Conservation (phyloP, 1,140 invertebrate species). For the Eueides isabella region DNA sequence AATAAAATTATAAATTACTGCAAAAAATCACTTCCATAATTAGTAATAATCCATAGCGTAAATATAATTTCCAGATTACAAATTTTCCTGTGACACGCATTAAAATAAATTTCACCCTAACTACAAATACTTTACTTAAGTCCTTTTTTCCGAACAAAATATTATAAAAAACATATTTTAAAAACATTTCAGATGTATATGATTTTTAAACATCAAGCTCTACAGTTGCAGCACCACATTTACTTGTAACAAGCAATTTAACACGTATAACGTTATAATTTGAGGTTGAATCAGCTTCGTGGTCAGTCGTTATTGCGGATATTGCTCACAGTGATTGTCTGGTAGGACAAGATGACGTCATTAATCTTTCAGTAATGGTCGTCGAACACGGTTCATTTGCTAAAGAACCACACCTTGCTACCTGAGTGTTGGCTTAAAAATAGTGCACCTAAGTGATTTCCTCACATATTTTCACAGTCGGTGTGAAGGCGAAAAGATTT, state of each 20-base stretch:
- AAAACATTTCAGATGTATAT: too few relatives aligned
- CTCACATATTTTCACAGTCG: slow-evolving; percentile 18
- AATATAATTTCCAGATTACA: neutral
- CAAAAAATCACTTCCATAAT: too few relatives aligned
- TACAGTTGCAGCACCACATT: neutral
- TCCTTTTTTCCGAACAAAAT: too few relatives aligned
- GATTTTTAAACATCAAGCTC: neutral
- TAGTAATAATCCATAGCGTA: neutral
- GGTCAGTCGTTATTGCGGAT: slow-evolving; percentile 35
- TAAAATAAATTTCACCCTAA: too few relatives aligned
- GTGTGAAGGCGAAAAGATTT: slow-evolving; percentile 4
- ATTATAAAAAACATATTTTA: too few relatives aligned
- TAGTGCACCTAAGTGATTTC: slow-evolving; percentile 16
- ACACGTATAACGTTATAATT: slow-evolving; percentile 16
- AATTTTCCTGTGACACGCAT: neutral
- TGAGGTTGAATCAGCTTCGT: slow-evolving; percentile 17
- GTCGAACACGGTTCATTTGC: slow-evolving; percentile 64
- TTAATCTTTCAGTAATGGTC: slow-evolving; percentile 55
- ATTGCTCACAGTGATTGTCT: slow-evolving; percentile 47
- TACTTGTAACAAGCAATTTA: slow-evolving; percentile 17
- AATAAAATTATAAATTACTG: neutral
- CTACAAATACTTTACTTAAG: too few relatives aligned
- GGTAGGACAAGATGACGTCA: slow-evolving; percentile 43
- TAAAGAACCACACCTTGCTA: slow-evolving; percentile 45
- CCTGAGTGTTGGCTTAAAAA: slow-evolving; percentile 29